These are phyloP conservation scores for Pseudochaenichthys georgianus DNA, from an alignment of 2,797 vertebrate species.

Conservation along the genomic window DNA sequence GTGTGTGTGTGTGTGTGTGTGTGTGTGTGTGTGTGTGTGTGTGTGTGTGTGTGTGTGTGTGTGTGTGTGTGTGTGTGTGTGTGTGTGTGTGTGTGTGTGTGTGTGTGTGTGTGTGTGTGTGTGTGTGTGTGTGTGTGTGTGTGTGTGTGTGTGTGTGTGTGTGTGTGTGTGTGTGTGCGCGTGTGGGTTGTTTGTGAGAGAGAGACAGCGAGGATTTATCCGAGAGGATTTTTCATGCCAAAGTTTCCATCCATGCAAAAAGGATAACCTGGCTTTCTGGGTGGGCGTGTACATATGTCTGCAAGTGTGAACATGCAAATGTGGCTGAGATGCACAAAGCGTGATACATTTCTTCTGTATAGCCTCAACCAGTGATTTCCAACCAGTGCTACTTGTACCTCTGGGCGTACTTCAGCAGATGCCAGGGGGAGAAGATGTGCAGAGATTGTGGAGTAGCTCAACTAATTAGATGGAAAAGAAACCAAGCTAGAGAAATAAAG, in stretches of 20 bases:
- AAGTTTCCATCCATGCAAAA: conserved; percentile 50
- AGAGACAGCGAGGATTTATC: conserved; percentile 55
- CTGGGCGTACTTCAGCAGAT: conserved; percentile 7
- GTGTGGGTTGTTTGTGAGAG: conserved; percentile 41
- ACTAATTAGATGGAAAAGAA: conserved; percentile 11
- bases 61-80: conserved; percentile 24
- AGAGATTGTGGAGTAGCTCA: conserved; percentile 11
- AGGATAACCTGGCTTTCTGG: conserved; percentile 41
- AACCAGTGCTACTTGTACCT: conserved; percentile 5
- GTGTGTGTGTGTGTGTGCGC: conserved; percentile 20
- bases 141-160: conserved; percentile 16
- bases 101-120: conserved; percentile 24
- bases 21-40: conserved; percentile 23
- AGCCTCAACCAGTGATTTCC: conserved; percentile 26
- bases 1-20: too few species aligned
- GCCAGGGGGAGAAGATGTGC: neutral
- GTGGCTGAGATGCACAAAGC: conserved; percentile 21
- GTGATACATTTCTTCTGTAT: conserved; percentile 11
- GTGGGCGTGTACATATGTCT: conserved; percentile 26
- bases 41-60: conserved; percentile 39
- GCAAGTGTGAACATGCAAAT: conserved; percentile 29
- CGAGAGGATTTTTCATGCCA: conserved; percentile 58
- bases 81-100: conserved; percentile 41
- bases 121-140: conserved; percentile 28
- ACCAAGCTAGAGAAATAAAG: neutral